A percentile compares a stretch with the other conserved stretches of the same genome.
Conservation (phyloP, 2,888 invertebrate species). For the Euclidia mi region DNA sequence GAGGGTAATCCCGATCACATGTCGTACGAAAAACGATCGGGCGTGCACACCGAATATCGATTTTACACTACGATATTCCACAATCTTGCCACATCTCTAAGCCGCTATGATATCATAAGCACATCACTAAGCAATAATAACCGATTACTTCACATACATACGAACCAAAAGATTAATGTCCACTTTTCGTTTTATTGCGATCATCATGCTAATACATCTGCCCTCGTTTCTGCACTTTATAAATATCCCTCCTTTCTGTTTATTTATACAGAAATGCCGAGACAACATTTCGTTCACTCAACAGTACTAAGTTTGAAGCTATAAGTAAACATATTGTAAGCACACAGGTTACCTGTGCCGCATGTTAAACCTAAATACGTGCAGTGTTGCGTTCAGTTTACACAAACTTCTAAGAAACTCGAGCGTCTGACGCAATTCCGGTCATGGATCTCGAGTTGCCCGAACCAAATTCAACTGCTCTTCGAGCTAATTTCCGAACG, state of each 20-base stretch:
- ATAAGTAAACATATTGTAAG: conserved; percentile 58
- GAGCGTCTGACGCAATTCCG: conserved; percentile 86
- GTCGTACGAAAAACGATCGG: conserved; percentile 77
- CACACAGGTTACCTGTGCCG: conserved; percentile 56
- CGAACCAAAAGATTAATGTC: conserved; percentile 14
- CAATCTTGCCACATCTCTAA: conserved; percentile 60
- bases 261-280: conserved; percentile 29
- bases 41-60: conserved; percentile 51
- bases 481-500: conserved; percentile 88
- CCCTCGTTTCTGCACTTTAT: conserved; percentile 25
- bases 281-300: conserved; percentile 24
- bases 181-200: conserved; percentile 40
- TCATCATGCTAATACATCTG: conserved; percentile 30
- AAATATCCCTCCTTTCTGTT: conserved; percentile 30
- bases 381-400: conserved; percentile 77
- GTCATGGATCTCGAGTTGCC: conserved; percentile 80
- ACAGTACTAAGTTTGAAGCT: conserved; percentile 36
- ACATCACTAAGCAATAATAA: conserved; percentile 62
- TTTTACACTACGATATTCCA: conserved; percentile 47
- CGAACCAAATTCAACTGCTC: conserved; percentile 82
- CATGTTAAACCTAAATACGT: conserved; percentile 74
- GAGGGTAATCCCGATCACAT: conserved; percentile 82
- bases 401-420: conserved; percentile 84
- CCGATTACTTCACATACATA: conserved; percentile 37
- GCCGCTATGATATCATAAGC: conserved; percentile 59